phyloP scores from a whole-genome alignment of 2,797 vertebrate genomes.

The Nannoperca australis region DNA sequence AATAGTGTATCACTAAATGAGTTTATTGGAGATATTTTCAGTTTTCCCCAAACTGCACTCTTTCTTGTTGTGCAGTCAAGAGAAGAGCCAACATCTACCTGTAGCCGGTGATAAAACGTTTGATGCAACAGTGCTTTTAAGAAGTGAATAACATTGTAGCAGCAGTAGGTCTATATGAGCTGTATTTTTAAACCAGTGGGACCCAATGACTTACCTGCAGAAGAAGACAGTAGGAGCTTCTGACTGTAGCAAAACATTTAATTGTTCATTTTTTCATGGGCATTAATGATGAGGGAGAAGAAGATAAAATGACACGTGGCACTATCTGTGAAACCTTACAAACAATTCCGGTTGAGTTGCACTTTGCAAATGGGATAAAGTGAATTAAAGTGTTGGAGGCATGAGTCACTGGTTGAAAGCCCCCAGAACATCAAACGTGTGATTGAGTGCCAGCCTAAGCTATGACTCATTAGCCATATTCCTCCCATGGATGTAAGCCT shows the following conservation, averaged over 20 bases:
- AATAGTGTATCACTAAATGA: background rate
- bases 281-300: background rate
- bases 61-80: background rate
- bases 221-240: background rate
- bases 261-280: background rate
- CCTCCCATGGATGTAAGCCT: conserved; percentile 51
- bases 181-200: conserved; percentile 5
- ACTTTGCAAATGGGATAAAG: conserved; percentile 23
- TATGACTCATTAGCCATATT: conserved; percentile 60
- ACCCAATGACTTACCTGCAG: background rate
- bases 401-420: conserved; percentile 59
- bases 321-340: conserved; percentile 8
- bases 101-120: background rate
- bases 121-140: conserved; percentile 2
- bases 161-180: background rate
- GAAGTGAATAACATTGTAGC: background rate
- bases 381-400: conserved; percentile 37
- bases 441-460: conserved; percentile 45
- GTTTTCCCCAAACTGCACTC: background rate
- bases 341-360: conserved; percentile 10
- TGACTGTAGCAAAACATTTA: background rate
- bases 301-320: background rate
- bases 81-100: background rate
- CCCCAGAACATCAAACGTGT: conserved; percentile 40
- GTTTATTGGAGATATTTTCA: conserved; percentile 11